Percentiles rank a stretch among this genome's conserved stretches.
phyloP scores from a whole-genome alignment of 2,797 vertebrate species.

The Eptatretus atami region DNA sequence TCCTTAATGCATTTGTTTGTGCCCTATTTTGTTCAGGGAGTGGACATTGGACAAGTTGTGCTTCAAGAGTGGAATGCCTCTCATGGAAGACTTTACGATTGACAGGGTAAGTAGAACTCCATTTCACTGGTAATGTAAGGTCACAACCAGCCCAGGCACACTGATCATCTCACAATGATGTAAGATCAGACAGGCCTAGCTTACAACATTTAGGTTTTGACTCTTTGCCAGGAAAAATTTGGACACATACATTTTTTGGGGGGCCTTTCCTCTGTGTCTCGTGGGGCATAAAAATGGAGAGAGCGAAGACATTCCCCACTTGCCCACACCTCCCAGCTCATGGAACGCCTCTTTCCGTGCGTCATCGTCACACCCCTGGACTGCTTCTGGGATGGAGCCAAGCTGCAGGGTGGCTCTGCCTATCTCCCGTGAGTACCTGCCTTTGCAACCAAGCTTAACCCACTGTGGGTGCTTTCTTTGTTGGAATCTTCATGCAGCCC shows the following conservation, averaged over 20 bases:
- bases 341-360: slow-evolving; percentile 92
- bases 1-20: too few relatives aligned
- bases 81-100: slow-evolving; percentile 11
- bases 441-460: background rate
- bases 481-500: too few relatives aligned
- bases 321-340: slow-evolving; percentile 30
- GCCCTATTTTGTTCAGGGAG: slow-evolving; percentile 21
- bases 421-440: slow-evolving; percentile 68
- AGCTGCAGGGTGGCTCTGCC: slow-evolving; percentile 80
- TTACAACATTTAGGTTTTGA: too few relatives aligned
- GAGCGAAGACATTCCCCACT: background rate
- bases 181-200: too few relatives aligned
- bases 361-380: slow-evolving; percentile 90
- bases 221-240: too few relatives aligned
- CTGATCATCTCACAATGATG: too few relatives aligned
- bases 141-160: too few relatives aligned
- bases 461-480: too few relatives aligned
- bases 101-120: background rate
- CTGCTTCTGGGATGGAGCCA: slow-evolving; percentile 97
- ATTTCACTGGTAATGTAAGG: background rate
- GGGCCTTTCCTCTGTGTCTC: too few relatives aligned
- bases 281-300: too few relatives aligned
- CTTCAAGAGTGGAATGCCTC: slow-evolving; percentile 83
- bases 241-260: too few relatives aligned
- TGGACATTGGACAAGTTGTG: slow-evolving; percentile 99